These are phyloP conservation scores for Saturnia pavonia DNA, from an alignment of 2,888 invertebrate species.

Conservation along the genomic window DNA sequence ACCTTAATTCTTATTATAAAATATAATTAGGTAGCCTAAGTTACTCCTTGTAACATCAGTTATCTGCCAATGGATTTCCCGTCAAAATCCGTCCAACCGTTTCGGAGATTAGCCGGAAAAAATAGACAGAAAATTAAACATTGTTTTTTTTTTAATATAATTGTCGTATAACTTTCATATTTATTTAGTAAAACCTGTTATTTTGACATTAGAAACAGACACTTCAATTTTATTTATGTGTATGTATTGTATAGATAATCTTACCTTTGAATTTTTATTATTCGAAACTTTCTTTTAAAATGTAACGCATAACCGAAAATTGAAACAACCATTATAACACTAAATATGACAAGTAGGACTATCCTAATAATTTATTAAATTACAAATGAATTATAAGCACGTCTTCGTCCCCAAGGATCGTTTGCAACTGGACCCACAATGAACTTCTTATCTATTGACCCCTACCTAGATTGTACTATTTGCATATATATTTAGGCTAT, in stretches of 20 bases:
- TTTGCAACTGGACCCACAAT: neutral
- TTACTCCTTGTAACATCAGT: no score
- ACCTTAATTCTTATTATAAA: no score
- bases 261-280: slow-evolving; percentile 49
- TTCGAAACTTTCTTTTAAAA: slow-evolving; percentile 36
- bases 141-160: no score
- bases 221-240: no score
- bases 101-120: no score
- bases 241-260: neutral
- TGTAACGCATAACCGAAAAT: slow-evolving; percentile 44
- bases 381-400: neutral
- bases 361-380: neutral
- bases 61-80: no score
- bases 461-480: neutral
- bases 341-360: neutral
- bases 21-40: no score
- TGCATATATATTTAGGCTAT: neutral
- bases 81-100: no score
- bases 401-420: neutral
- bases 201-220: no score
- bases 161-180: no score
- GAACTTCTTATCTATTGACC: slow-evolving; percentile 8
- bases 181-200: no score
- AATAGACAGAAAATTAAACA: no score
- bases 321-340: slow-evolving; percentile 38